Percentiles rank a stretch among this genome's conserved stretches.
phyloP scores from a whole-genome alignment of 2,888 invertebrate genomes.

The Lacanobia oleracea region DNA sequence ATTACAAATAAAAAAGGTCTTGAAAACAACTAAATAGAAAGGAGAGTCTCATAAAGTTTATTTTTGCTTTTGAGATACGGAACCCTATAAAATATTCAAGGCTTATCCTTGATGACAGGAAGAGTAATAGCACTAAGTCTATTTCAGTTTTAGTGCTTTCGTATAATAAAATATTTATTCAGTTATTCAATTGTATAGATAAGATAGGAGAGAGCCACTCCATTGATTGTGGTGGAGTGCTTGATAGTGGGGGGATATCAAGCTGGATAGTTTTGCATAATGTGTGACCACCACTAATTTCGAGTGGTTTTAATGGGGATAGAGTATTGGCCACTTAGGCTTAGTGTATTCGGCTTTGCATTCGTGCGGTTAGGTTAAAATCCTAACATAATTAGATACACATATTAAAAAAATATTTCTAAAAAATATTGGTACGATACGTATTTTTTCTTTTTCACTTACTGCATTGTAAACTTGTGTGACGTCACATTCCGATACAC shows the following conservation, averaged over 20 bases:
- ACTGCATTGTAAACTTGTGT: too few relatives aligned
- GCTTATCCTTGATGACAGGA: constrained; percentile 14
- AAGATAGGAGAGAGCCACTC: constrained; percentile 47
- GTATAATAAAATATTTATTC: constrained; percentile 48
- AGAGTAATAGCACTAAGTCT: constrained; percentile 31
- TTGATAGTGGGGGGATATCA: constrained; percentile 15
- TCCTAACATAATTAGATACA: too few relatives aligned
- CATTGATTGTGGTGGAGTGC: constrained; percentile 46
- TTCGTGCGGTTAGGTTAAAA: not conserved
- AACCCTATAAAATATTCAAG: not conserved
- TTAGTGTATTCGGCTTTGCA: not conserved
- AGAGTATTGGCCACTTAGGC: constrained; percentile 16
- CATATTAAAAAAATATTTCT: too few relatives aligned
- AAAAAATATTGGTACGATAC: too few relatives aligned
- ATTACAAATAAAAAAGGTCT: too few relatives aligned
- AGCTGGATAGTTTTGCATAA: constrained; percentile 28
- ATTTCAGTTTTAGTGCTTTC: constrained; percentile 28
- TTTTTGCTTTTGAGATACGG: not conserved
- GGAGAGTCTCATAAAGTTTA: not conserved
- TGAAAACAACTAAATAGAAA: not conserved
- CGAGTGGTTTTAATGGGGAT: constrained; percentile 32
- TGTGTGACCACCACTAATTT: not conserved
- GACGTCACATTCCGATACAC: too few relatives aligned
- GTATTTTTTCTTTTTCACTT: too few relatives aligned
- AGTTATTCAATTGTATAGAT: constrained; percentile 47